Conservation (phyloP, 2,797 vertebrate genomes). For the Spea hammondii region DNA sequence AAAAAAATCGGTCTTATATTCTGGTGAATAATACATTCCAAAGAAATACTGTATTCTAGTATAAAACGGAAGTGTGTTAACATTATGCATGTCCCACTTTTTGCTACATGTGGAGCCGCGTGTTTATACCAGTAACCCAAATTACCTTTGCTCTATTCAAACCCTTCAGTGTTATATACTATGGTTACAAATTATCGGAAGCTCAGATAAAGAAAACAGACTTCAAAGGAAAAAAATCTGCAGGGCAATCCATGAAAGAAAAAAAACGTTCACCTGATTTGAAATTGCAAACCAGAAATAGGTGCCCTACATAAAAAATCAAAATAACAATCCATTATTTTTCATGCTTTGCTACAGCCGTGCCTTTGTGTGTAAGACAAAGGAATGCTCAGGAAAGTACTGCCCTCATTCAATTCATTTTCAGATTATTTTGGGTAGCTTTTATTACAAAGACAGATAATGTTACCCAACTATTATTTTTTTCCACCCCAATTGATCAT, state of each 20-base stretch:
- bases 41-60: no score
- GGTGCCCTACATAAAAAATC: constrained; percentile 39
- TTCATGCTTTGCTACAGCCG: constrained; percentile 24
- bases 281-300: constrained; percentile 20
- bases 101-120: neutral
- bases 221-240: constrained; percentile 11
- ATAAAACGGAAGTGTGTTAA: no score
- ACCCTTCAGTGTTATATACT: neutral
- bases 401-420: constrained; percentile 29
- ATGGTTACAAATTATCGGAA: neutral
- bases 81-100: neutral
- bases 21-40: no score
- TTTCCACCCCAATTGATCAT: neutral
- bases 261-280: constrained; percentile 19
- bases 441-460: neutral
- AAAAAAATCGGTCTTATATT: no score
- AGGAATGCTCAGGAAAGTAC: constrained; percentile 16
- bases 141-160: neutral
- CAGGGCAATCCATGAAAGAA: constrained; percentile 11
- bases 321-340: constrained; percentile 31
- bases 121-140: neutral
- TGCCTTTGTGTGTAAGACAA: constrained; percentile 23
- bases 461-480: neutral
- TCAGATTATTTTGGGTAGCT: constrained; percentile 12
- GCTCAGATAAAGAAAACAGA: neutral